These are phyloP conservation scores for Eulemur macaco DNA, from an alignment of 2,113 vertebrate genomes.

Conservation along the genomic window DNA sequence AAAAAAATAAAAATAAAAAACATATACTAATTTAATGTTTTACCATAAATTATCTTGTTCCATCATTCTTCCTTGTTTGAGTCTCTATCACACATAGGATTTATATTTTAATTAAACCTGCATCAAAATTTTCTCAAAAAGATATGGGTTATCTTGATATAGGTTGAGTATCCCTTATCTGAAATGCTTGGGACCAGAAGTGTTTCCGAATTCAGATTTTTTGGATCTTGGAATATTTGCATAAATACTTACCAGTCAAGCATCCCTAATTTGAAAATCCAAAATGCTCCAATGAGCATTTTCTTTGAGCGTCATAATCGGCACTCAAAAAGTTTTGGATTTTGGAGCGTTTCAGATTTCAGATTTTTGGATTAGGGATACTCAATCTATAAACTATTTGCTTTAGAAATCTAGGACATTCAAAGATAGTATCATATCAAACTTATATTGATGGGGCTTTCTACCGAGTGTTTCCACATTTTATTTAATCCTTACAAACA, in stretches of 20 bases:
- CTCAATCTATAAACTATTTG: background rate
- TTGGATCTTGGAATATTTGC: background rate
- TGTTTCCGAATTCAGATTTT: background rate
- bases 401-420: slow-evolving; percentile 28
- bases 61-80: background rate
- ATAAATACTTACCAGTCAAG: background rate
- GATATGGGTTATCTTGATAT: background rate
- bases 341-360: background rate
- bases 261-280: background rate
- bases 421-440: background rate
- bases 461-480: background rate
- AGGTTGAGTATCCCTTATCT: background rate
- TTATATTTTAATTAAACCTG: background rate
- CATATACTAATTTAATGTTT: background rate
- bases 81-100: background rate
- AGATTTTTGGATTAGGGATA: background rate
- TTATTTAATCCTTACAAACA: slow-evolving; percentile 14
- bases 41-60: slow-evolving; percentile 22
- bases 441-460: background rate
- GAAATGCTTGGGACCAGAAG: background rate
- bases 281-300: background rate
- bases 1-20: background rate
- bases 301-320: background rate
- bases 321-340: background rate
- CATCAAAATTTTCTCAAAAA: slow-evolving; percentile 27